Base-by-base conservation (phyloP, 2,797 vertebrate species). In the Hoplostethus mediterraneus region DNA sequence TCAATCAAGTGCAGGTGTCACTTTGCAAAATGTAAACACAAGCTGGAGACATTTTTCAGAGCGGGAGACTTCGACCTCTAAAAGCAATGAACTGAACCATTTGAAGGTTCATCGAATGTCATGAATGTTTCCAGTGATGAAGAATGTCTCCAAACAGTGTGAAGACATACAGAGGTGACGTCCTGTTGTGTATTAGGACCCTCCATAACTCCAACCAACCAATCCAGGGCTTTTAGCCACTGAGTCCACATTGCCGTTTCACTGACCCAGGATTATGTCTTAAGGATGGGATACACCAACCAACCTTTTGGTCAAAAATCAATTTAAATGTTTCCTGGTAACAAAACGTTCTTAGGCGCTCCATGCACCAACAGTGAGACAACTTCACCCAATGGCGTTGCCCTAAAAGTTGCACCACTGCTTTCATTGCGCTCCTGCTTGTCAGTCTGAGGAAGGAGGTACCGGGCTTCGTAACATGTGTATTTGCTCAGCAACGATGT, bases 401-500 rank as follows among this genome's bases (percentile, higher is more conserved):
- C 2, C 30, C 28, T 33, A 4, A 36, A 16, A 31, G 48, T 49
- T 56, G 54, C 64, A 54, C 21, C 57, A 40, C 28, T 67, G 72
- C 82, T 61, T 53, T 49, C 10, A 54, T 65, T 63, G 67, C 79
- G 67, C 61, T 63, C 69, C 63, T 61, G 61, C 71, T 6, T 55
- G 74, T 77, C 52, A 21, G 55, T 70, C 42, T 71, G 69, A 76
- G 21, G 62, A 0, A 67, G 60, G 58, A 84, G 73, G 67, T 49
- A 71, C 71, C 72, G 12, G 75, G 67, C 77, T 82, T 81, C 63
- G 51, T 59, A 59, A 45, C 36, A 6, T 11, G 63, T 84, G 72
- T 63, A 72, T 81, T 61, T 78, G 77, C 54, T 77, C 73, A 75
- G 70, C 57, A 48, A 56, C 62, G 44, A 54, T 83, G 80, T 80